Conservation (phyloP, 2,888 invertebrate genomes). For the Onthophagus sagittarius region DNA sequence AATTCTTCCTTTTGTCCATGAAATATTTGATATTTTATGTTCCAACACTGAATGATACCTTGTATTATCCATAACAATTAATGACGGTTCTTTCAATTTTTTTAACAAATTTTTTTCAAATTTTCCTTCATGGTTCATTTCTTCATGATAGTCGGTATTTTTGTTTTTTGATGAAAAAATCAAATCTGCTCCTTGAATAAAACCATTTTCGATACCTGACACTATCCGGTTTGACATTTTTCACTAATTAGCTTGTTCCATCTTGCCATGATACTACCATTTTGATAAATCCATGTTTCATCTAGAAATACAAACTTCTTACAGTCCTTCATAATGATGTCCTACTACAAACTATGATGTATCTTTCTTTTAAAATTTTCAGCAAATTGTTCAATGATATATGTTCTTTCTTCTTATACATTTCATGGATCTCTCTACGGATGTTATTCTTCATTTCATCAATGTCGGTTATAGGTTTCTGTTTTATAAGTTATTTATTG, state of each 20-base stretch:
- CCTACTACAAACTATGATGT: too few relatives aligned
- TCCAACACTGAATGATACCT: constrained; percentile 32
- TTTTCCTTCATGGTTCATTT: constrained; percentile 36
- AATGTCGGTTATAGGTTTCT: too few relatives aligned
- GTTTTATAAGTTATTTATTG: too few relatives aligned
- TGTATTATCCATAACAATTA: constrained; percentile 27
- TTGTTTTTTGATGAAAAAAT: constrained; percentile 24
- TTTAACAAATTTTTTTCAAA: constrained; percentile 32
- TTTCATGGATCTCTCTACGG: too few relatives aligned
- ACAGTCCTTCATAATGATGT: too few relatives aligned
- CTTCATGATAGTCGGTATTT: constrained; percentile 35
- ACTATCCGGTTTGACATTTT: neutral
- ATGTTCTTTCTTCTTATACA: too few relatives aligned
- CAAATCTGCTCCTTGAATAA: constrained; percentile 9
- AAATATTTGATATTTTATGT: neutral
- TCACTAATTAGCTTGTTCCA: constrained; percentile 7
- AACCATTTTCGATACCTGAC: constrained; percentile 12
- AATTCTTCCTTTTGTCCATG: constrained; percentile 13
- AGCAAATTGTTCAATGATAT: too few relatives aligned
- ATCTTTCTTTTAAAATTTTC: too few relatives aligned
- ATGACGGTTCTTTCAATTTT: constrained; percentile 32
- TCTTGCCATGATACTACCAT: constrained; percentile 3
- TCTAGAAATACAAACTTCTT: constrained; percentile 2
- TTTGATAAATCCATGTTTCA: constrained; percentile 10
- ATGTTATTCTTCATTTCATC: too few relatives aligned